Evolutionary conservation across 2,797 vertebrate species (phyloP).

Genomic region (Labeo calbasu): DNA sequence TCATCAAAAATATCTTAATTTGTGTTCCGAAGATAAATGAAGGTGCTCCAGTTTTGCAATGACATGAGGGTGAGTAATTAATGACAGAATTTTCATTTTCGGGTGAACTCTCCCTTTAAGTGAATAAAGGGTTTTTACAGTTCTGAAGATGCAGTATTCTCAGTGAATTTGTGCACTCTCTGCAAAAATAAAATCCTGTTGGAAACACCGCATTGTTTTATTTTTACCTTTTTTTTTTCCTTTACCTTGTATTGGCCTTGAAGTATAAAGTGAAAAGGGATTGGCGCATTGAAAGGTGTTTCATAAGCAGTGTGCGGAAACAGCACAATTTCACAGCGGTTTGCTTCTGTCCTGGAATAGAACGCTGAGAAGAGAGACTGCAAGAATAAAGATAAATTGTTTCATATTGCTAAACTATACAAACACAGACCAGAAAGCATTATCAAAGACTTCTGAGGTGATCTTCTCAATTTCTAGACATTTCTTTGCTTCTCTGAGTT

Average conservation of each 20-base stretch:
- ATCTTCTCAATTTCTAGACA: constrained; percentile 16
- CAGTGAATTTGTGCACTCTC: background rate
- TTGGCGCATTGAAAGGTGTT: constrained; percentile 19
- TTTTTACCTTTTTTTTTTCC: constrained; percentile 2
- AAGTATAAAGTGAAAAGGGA: constrained; percentile 25
- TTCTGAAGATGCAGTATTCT: background rate
- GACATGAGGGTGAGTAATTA: too few species aligned
- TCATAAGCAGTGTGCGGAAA: constrained; percentile 52
- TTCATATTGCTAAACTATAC: constrained; percentile 51
- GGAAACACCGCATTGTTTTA: background rate
- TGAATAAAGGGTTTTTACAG: background rate
- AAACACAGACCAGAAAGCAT: constrained; percentile 32
- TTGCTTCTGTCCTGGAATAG: constrained; percentile 41
- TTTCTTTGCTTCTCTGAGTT: constrained; percentile 11
- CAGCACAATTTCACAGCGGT: constrained; percentile 59
- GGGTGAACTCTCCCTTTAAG: background rate
- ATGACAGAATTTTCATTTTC: too few species aligned
- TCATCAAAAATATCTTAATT: too few species aligned
- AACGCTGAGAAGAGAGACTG: constrained; percentile 33
- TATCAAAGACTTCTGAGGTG: constrained; percentile 17
- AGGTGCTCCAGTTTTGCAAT: too few species aligned
- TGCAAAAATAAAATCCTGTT: constrained; percentile 2
- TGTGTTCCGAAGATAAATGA: too few species aligned
- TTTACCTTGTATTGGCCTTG: constrained; percentile 31
- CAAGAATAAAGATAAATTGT: constrained; percentile 42